Evolutionary conservation across 2,888 invertebrate species (phyloP), one percentile per base, ranked within the genome.

Genomic region (Melipona bicolor): DNA sequence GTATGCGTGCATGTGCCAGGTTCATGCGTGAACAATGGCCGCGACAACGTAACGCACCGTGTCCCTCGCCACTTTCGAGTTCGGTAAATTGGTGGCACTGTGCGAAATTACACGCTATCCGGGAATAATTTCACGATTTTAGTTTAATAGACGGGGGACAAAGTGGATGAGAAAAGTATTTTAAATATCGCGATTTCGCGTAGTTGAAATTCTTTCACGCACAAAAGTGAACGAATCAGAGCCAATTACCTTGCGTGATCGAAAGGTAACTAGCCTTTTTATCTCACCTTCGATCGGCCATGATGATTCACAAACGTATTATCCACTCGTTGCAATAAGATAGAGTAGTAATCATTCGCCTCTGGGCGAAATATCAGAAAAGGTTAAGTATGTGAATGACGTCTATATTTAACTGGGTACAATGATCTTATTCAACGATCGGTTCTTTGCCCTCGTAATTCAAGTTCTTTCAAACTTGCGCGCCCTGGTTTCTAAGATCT

Each of bases 1-100:
- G 43, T 43, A 9, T 9, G 43, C 43, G 9, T 9, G 43, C 43
- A 43, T 9, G 43, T 9, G 9, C 43, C 2, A 43, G 43, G 43
- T 87, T 79, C 79, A 80, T 67, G 67, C 65, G 61, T 56, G 77
- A 89, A 89, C 89, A 89, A 89, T 89, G 78, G 83, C 82, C 68
- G 64, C 68, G 65, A 69, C 83, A 79, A 87, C 82, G 80, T 82
- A 86, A 89, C 27, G 64, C 59, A 61, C 54, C 76, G 77, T 71
- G 61, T 74, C 59, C 67, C 54, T 32, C 56, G 75, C 68, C 65
- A 36, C 68, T 83, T 77, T 79, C 79, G 61, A 36, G 43, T 68
- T 67, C 59, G 64, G 19, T 67, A 59, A 77, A 49, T 52, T 59
- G 62, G 27, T 52, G 24, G 15, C 32, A 69, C 27, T 54, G 61